Conservation (phyloP, 1,140 invertebrate genomes). For the Myzus persicae region DNA sequence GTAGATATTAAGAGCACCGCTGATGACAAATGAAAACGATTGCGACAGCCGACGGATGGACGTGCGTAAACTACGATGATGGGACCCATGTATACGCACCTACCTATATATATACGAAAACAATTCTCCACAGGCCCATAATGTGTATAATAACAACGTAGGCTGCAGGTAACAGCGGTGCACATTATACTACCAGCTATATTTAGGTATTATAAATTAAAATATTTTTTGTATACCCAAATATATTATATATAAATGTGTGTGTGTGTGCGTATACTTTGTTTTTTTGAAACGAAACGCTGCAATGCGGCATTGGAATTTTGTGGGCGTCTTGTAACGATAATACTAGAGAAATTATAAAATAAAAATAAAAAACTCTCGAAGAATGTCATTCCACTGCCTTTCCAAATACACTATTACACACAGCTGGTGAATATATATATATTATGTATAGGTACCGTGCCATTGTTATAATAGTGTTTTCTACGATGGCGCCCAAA, state of each 20-base stretch:
- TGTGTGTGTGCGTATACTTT: not conserved
- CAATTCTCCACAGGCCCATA: not conserved
- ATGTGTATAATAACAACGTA: constrained; percentile 29
- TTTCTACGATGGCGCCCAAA: not conserved
- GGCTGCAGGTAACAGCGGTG: not conserved
- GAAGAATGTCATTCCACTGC: constrained; percentile 28
- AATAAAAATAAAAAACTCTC: not conserved
- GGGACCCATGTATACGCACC: not conserved
- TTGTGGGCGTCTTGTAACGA: constrained; percentile 41
- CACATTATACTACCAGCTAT: not conserved
- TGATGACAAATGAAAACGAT: not conserved
- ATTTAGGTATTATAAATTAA: constrained; percentile 19
- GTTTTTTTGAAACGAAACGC: constrained; percentile 1
- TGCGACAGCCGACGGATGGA: not conserved
- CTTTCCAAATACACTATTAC: constrained; percentile 14
- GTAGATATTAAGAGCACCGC: no score
- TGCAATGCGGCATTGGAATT: not conserved
- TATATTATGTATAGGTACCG: not conserved
- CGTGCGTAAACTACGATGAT: not conserved
- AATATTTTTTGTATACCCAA: not conserved
- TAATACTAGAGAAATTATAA: constrained; percentile 15
- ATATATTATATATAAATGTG: not conserved
- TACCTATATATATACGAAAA: not conserved
- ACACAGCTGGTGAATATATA: not conserved
- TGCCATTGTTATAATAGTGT: not conserved